A percentile compares a stretch with the other conserved stretches of the same genome.
Conservation (phyloP, 2,888 invertebrate species). For the Mallateleia sp. region DNA sequence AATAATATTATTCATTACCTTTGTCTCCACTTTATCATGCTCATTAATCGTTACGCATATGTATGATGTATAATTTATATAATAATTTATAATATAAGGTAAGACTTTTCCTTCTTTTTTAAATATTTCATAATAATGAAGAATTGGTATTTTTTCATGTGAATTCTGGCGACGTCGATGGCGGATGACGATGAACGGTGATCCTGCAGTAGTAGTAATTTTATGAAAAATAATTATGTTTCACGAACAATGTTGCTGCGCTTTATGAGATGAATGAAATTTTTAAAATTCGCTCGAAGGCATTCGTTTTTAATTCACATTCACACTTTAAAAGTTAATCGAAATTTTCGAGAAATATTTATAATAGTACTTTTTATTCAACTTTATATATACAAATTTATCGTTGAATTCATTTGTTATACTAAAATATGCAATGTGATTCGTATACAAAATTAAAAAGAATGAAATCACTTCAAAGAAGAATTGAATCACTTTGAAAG, state of each 20-base stretch:
- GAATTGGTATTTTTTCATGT: slow-evolving; percentile 40
- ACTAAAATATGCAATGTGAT: background rate
- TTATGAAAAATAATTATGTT: slow-evolving; percentile 63
- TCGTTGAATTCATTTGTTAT: slow-evolving; percentile 36
- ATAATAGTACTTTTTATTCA: slow-evolving; percentile 35
- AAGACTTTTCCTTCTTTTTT: slow-evolving; percentile 45
- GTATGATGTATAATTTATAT: slow-evolving; percentile 61
- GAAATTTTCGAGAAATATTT: slow-evolving; percentile 40
- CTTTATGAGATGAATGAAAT: slow-evolving; percentile 21
- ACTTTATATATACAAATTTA: slow-evolving; percentile 51
- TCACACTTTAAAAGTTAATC: slow-evolving; percentile 53
- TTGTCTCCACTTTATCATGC: slow-evolving; percentile 57
- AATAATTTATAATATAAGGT: slow-evolving; percentile 50
- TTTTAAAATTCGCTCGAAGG: slow-evolving; percentile 37
- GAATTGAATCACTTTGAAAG: no score
- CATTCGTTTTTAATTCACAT: slow-evolving; percentile 41
- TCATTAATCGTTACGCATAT: slow-evolving; percentile 65
- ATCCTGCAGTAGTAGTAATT: slow-evolving; percentile 34
- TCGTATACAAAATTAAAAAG: background rate
- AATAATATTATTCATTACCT: slow-evolving; percentile 72
- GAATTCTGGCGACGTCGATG: slow-evolving; percentile 48
- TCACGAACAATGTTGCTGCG: slow-evolving; percentile 38
- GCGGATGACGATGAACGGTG: slow-evolving; percentile 45
- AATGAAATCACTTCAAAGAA: background rate
- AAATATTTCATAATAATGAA: slow-evolving; percentile 40